Percentiles rank a stretch among this genome's conserved stretches.
phyloP scores from a whole-genome alignment of 2,797 vertebrate species.

The Sarcophilus harrisii region DNA sequence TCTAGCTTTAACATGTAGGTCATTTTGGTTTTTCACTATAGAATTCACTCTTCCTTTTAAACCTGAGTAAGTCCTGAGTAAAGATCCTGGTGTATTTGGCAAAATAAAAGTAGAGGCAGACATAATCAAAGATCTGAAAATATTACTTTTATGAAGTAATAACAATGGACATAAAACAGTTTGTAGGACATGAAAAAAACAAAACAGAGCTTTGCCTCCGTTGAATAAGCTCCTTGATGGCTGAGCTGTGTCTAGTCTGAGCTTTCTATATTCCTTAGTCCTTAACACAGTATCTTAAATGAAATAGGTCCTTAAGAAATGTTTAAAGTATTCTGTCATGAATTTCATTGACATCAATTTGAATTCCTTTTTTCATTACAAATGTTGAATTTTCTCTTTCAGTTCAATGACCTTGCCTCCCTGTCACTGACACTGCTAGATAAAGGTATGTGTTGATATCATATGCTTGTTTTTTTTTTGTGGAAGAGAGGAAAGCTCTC shows the following conservation, averaged over 20 bases:
- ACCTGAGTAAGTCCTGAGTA: neutral
- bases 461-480: neutral
- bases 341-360: neutral
- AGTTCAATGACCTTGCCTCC: constrained; percentile 95
- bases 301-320: neutral
- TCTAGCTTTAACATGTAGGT: neutral
- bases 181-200: neutral
- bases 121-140: neutral
- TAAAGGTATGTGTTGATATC: constrained; percentile 89
- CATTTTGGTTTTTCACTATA: neutral
- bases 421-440: constrained; percentile 94
- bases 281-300: neutral
- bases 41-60: neutral
- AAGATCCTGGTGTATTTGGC: neutral
- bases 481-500: neutral
- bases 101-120: neutral
- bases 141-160: neutral
- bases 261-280: neutral
- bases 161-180: neutral
- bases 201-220: neutral
- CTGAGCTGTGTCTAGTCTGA: neutral
- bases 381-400: constrained; percentile 76
- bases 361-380: neutral
- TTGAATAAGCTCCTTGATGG: neutral
- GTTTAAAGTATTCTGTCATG: neutral